Conservation (phyloP, 2,797 vertebrate genomes). For the Pipistrellus nathusii region DNA sequence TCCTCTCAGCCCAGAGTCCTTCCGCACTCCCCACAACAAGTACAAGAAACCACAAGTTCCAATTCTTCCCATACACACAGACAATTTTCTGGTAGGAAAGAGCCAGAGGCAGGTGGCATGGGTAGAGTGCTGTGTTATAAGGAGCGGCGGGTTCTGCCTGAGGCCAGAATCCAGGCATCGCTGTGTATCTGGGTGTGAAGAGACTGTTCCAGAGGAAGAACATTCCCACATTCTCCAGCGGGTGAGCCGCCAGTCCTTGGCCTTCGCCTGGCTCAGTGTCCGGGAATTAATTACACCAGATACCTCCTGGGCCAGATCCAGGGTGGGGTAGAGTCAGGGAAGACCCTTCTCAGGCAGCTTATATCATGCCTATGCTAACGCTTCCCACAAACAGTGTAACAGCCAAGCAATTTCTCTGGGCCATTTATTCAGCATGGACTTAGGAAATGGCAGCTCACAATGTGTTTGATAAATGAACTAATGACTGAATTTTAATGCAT, state of each 20-base stretch:
- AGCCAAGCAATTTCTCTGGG: not conserved
- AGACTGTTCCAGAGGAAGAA: not conserved
- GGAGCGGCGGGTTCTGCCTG: not conserved
- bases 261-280: not conserved
- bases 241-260: not conserved
- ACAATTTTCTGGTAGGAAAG: slow-evolving; percentile 46
- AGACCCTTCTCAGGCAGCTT: not conserved
- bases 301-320: no score
- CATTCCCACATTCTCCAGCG: not conserved
- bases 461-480: not conserved
- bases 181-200: not conserved
- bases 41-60: slow-evolving; percentile 45
- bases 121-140: not conserved
- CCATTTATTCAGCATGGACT: rapidly evolving
- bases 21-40: not conserved
- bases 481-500: not conserved
- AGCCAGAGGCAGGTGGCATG: not conserved
- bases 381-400: not conserved
- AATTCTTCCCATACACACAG: slow-evolving; percentile 65
- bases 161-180: not conserved
- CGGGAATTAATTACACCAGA: not conserved
- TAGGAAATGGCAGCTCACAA: not conserved
- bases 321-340: not conserved
- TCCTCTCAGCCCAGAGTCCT: not conserved
- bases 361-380: rapidly evolving